A percentile compares a stretch with the other conserved stretches of the same genome.
Conservation (phyloP, 2,113 vertebrate species). For the Chloropsis cyanopogon region DNA sequence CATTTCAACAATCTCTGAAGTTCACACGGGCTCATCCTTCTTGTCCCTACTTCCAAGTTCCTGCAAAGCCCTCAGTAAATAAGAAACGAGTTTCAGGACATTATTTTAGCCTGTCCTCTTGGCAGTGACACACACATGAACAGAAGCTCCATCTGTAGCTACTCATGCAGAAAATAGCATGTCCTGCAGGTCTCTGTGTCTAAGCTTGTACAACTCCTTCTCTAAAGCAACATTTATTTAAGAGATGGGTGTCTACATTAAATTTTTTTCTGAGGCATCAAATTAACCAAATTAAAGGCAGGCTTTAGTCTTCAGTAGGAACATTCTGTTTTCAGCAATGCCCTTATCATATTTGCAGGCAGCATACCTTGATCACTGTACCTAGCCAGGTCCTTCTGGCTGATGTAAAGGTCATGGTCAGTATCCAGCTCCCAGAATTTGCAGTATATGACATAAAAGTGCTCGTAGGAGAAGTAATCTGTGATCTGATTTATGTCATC, state of each 20-base stretch:
- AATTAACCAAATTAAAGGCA: background rate
- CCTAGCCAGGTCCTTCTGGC: constrained; percentile 89
- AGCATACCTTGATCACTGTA: constrained; percentile 94
- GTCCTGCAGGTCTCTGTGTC: background rate
- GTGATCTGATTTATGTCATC: constrained; percentile 99
- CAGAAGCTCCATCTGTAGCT: background rate
- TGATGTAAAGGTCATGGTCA: constrained; percentile 96
- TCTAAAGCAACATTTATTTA: background rate
- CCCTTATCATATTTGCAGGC: background rate
- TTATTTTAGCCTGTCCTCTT: background rate
- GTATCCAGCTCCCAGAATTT: constrained; percentile 99
- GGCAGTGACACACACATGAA: background rate
- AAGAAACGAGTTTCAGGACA: background rate
- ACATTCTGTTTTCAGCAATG: background rate
- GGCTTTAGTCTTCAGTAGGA: background rate
- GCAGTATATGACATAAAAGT: constrained; percentile 99
- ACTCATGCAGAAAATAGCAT: background rate
- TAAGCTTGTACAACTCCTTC: background rate
- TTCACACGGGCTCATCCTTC: background rate
- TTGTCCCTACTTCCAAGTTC: background rate
- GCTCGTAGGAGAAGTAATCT: constrained; percentile 99
- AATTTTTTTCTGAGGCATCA: background rate
- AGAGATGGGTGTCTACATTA: background rate
- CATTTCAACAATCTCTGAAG: background rate
- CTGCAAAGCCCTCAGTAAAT: background rate